A percentile compares a stretch with the other conserved stretches of the same genome.
Evolutionary conservation across 2,888 invertebrate genomes (phyloP).

Genomic region (Aporophyla lueneburgensis): DNA sequence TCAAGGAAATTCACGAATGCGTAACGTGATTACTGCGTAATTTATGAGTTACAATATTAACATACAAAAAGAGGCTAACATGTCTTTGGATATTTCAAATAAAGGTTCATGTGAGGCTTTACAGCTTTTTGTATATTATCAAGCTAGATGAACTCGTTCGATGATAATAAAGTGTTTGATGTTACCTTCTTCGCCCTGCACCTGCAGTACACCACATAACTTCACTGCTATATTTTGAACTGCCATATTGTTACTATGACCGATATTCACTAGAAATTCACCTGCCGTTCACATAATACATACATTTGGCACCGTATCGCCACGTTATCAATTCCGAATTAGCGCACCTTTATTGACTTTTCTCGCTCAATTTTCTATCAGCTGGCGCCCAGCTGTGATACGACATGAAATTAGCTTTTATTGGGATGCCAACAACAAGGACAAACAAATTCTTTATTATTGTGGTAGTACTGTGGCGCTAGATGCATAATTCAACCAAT

Average conservation of each 20-base stretch:
- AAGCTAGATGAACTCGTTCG: constrained; percentile 26
- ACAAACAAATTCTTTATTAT: constrained; percentile 59
- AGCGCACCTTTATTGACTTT: constrained; percentile 84
- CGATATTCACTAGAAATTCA: constrained; percentile 67
- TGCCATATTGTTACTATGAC: constrained; percentile 80
- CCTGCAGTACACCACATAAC: constrained; percentile 90
- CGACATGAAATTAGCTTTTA: constrained; percentile 77
- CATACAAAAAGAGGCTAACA: not conserved
- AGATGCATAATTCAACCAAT: constrained; percentile 77
- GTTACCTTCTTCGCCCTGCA: constrained; percentile 88
- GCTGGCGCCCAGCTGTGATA: constrained; percentile 89
- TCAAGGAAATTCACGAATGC: not conserved
- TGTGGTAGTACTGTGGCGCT: constrained; percentile 70
- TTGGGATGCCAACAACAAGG: constrained; percentile 74
- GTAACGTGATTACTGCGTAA: constrained; percentile 28
- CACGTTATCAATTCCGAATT: constrained; percentile 77
- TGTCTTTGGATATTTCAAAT: constrained; percentile 8
- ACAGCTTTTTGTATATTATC: constrained; percentile 14
- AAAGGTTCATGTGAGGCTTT: not conserved
- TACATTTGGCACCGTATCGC: constrained; percentile 68
- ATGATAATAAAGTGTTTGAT: constrained; percentile 52
- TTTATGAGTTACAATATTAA: not conserved
- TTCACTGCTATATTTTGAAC: constrained; percentile 91
- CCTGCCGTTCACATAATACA: constrained; percentile 71
- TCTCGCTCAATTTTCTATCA: constrained; percentile 87